A percentile compares a stretch with the other conserved stretches of the same genome.
phyloP scores from a whole-genome alignment of 2,888 invertebrate species.

The Orthosia gracilis region DNA sequence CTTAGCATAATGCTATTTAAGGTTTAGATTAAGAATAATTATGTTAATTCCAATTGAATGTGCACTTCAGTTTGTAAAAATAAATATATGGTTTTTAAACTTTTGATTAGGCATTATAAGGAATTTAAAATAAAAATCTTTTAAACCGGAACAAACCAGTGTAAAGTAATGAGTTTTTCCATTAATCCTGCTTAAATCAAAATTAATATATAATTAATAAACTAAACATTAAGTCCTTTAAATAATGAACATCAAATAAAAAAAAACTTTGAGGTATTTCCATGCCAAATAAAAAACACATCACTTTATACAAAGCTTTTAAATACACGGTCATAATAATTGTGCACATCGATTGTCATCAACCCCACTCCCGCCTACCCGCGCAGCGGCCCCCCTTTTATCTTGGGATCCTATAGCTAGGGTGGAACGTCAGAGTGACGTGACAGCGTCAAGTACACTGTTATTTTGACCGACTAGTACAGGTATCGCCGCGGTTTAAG shows the following conservation, averaged over 20 bases:
- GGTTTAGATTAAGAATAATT: not conserved
- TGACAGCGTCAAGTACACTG: too few species aligned
- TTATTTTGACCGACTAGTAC: not conserved
- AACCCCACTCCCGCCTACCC: too few species aligned
- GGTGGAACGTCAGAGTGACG: too few species aligned
- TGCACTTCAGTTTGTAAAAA: not conserved
- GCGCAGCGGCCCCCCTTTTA: too few species aligned
- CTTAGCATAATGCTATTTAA: not conserved
- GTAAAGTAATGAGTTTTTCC: not conserved
- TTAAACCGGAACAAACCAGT: too few species aligned
- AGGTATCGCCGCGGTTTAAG: too few species aligned
- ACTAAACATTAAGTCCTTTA: not conserved
- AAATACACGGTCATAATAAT: not conserved
- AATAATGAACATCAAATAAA: not conserved
- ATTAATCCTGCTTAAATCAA: not conserved
- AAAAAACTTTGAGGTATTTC: not conserved
- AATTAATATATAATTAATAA: not conserved
- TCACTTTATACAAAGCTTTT: not conserved
- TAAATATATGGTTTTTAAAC: not conserved
- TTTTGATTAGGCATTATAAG: too few species aligned
- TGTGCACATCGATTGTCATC: too few species aligned
- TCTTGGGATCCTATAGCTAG: too few species aligned
- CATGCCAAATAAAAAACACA: not conserved
- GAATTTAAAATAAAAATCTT: too few species aligned
- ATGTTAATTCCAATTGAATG: not conserved